phyloP scores from a whole-genome alignment of 2,797 vertebrate species.

The Pseudomugil gertrudae region DNA sequence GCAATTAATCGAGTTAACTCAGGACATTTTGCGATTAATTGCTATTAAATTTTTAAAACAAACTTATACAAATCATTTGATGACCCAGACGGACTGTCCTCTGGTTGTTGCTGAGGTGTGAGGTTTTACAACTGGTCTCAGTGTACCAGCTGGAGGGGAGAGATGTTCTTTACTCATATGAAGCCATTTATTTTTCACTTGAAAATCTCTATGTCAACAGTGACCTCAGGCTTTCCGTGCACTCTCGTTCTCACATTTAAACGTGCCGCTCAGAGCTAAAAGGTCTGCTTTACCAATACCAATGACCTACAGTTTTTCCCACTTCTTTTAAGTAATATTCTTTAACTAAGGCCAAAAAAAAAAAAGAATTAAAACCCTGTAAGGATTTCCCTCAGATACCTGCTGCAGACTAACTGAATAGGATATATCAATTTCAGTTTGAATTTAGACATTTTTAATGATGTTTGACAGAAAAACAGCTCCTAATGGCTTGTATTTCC shows the following conservation, averaged over 20 bases:
- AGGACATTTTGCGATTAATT: too few relatives aligned
- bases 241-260: slow-evolving; percentile 4
- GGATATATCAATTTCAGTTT: slow-evolving; percentile 47
- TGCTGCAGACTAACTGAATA: slow-evolving; percentile 23
- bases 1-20: too few relatives aligned
- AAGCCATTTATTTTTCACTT: slow-evolving; percentile 27
- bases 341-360: not conserved
- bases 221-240: slow-evolving; percentile 18
- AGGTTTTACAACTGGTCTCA: not conserved
- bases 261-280: slow-evolving; percentile 14
- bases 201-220: slow-evolving; percentile 51
- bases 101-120: slow-evolving; percentile 7
- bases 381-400: slow-evolving; percentile 30
- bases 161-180: slow-evolving; percentile 12
- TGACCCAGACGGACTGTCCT: not conserved
- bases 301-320: too few relatives aligned
- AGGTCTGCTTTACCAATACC: not conserved
- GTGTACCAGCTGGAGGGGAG: slow-evolving; percentile 8
- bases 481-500: slow-evolving; percentile 73
- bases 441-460: slow-evolving; percentile 47
- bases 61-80: slow-evolving; percentile 1
- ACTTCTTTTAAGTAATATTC: slow-evolving; percentile 8
- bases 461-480: too few relatives aligned
- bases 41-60: too few relatives aligned
- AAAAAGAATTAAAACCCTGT: slow-evolving; percentile 20